phyloP scores from a whole-genome alignment of 1,140 invertebrate species.

The Octopus sinensis region DNA sequence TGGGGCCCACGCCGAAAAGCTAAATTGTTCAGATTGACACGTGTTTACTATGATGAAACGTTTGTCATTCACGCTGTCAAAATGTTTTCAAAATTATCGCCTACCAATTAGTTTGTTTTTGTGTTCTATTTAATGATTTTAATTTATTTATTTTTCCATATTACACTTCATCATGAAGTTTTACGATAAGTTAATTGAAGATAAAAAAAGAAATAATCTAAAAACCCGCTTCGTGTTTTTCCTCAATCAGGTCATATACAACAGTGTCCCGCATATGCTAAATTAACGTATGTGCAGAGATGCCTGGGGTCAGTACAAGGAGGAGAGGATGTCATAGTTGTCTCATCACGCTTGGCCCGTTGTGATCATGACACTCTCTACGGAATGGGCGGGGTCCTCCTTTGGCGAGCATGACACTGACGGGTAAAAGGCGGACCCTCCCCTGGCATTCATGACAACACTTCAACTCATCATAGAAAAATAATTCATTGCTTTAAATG shows the following conservation, averaged over 20 bases:
- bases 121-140: too few species aligned
- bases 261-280: constrained; percentile 7
- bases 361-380: constrained; percentile 1
- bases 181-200: neutral
- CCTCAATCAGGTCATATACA: neutral
- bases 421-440: constrained; percentile 4
- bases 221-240: neutral
- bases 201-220: neutral
- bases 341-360: neutral
- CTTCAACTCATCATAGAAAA: neutral
- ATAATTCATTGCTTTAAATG: neutral
- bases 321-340: neutral
- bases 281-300: neutral
- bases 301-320: neutral
- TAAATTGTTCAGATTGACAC: too few species aligned
- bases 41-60: too few species aligned
- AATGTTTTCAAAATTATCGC: too few species aligned
- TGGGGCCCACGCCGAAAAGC: too few species aligned
- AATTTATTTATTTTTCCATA: too few species aligned
- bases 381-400: constrained; percentile 6
- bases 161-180: too few species aligned
- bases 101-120: too few species aligned
- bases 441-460: neutral
- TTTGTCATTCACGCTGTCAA: too few species aligned
- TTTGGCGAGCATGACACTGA: constrained; percentile 9